Evolutionary conservation across 2,888 invertebrate genomes (phyloP), one percentile per base, ranked within the genome.

Genomic region (Zhengitettix transpicula): DNA sequence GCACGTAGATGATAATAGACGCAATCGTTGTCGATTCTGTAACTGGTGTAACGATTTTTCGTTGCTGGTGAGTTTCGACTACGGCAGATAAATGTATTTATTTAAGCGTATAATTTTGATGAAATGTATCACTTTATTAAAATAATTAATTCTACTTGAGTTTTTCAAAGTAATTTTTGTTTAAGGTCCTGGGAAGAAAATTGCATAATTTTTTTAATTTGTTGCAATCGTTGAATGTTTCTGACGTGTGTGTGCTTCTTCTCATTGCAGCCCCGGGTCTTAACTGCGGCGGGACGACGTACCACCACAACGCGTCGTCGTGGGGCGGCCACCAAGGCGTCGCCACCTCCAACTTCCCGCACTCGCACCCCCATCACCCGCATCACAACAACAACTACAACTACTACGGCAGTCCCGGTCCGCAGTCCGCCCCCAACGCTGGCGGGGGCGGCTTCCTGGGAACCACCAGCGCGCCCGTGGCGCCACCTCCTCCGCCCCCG

Each of bases 381-480:
- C 62, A 62, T 40, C 62, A 60, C 15, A 60, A 56, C 16, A 78
- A 79, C 67, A 82, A 85, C 69, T 84, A 84, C 68, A 83, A 84
- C 69, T 87, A 88, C 75, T 81, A 81, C 71, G 80, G 71, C 9
- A 74, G 77, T 9, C 16, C 16, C 53, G 53, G 9, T 5, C 17
- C 80, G 64, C 67, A 71, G 17, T 69, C 71, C 10, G 75, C 77
- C 10, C 79, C 78, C 69, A 78, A 77, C 68, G 78, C 78, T 65
- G 73, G 76, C n/a, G 70, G 76, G 17, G 44, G 77, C 7, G 79
- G 77, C 69, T 42, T 55, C 8, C 55, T 71, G 17, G 69, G 70
- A 10, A 74, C 77, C 7, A 79, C 78, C 69, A 42, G 56, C 7
- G 57, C 52, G 8, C 54, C 52, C 40, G 40, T 54, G 7, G 44